Evolutionary conservation across 1,140 invertebrate genomes (phyloP), one percentile per base, ranked within the genome.

Genomic region (Macrobrachium nipponense): DNA sequence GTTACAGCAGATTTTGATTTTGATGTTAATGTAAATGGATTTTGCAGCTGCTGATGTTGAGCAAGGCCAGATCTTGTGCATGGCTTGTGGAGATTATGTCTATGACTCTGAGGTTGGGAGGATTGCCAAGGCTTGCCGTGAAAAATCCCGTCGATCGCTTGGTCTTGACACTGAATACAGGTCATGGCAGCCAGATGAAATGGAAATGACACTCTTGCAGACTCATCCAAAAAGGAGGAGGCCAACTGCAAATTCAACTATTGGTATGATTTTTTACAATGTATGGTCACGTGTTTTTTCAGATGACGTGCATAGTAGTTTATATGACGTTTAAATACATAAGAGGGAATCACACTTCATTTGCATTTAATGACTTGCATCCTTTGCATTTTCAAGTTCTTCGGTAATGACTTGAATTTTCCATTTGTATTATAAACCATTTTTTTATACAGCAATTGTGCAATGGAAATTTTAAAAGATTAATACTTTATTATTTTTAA

Each of bases 51-150:
- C 98, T 86, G 97, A 99, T 90, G 91, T 98, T 18, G 94, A 93
- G 60, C 97, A 97, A 91, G 98, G 97, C 70, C 95, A 96, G 90
- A 93, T 99, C n/a, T 95, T 95, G 91, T 99, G 98, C 92, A 95
- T 95, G 90, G 94, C 95, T 91, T 99, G 98, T 91, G 93, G 94
- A 76, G 97, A 99, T 91, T 98, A 98, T 91, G 95, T 98, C 64
- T 98, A 97, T 91, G 97, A 98, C 91, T 91, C 93, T 66, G 92
- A 94, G 36, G 89, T 94, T 51, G 94, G 94, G 86, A 89, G 91
- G 23, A 92, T 95, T 72, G 94, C 94, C 27, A 94, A 91, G 91
- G 92, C 91, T 90, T 94, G 91, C 92, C 93, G 93, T 91, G 92
- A 93, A 88, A 92, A 92, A 89, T 91, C 91, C 75, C 91, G 91